Percentiles rank a stretch among this genome's conserved stretches.
phyloP scores from a whole-genome alignment of 2,888 invertebrate species.

The Lottia scabra region DNA sequence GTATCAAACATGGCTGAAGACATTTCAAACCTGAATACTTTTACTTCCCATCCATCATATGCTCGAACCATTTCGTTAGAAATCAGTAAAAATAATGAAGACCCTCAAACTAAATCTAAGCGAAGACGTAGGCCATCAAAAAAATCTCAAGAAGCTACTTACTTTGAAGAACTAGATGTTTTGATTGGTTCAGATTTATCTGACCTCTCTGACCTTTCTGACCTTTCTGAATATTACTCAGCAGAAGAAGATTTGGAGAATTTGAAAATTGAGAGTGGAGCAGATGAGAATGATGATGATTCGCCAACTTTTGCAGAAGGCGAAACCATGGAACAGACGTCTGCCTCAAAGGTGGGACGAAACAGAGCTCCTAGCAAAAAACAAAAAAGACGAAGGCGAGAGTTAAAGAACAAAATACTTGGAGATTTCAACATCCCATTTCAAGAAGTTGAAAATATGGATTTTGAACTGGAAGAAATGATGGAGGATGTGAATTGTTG shows the following conservation, averaged over 20 bases:
- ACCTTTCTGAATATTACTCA: neutral
- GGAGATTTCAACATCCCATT: slow-evolving; percentile 13
- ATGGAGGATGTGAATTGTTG: neutral
- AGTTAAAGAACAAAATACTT: neutral
- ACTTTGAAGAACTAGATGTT: neutral
- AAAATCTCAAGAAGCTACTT: neutral
- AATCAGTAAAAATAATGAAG: neutral
- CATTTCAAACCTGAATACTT: neutral
- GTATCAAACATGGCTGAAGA: neutral
- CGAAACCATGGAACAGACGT: too few species aligned
- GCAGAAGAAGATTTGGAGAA: neutral
- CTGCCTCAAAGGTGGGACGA: neutral
- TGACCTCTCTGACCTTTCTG: neutral
- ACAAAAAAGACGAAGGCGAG: neutral
- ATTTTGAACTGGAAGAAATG: slow-evolving; percentile 9
- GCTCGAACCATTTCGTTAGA: neutral
- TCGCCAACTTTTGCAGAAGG: neutral
- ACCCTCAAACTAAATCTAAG: neutral
- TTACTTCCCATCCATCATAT: neutral
- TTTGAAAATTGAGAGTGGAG: neutral
- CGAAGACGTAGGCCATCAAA: neutral
- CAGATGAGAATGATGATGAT: neutral
- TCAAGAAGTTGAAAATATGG: slow-evolving; percentile 16
- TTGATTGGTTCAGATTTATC: neutral
- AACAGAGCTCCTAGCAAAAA: neutral